Percentiles rank a stretch among this genome's conserved stretches.
phyloP scores from a whole-genome alignment of 1,140 invertebrate genomes.

The Drosophila aff. region DNA sequence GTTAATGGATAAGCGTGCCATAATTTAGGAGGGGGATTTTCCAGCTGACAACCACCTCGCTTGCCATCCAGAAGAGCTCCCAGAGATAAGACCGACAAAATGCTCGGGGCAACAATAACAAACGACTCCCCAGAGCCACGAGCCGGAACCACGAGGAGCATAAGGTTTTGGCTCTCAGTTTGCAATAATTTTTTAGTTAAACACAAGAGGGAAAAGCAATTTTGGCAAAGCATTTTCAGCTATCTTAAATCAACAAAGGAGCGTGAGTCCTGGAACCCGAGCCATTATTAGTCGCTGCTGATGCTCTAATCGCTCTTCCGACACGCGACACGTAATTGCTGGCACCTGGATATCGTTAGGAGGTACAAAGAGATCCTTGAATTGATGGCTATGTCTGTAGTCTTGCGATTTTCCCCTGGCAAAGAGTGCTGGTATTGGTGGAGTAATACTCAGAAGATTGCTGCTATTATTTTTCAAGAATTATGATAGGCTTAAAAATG shows the following conservation, averaged over 20 bases:
- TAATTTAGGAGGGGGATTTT: conserved; percentile 56
- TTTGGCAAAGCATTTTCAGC: conserved; percentile 34
- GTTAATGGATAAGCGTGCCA: conserved; percentile 56
- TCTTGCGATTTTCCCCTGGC: not conserved
- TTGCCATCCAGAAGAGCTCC: not conserved
- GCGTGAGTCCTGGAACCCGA: conserved; percentile 5
- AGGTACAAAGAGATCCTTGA: conserved; percentile 3
- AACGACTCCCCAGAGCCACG: conserved; percentile 64
- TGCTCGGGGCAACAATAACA: conserved; percentile 62
- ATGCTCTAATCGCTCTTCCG: conserved; percentile 55
- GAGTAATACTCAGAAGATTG: not conserved
- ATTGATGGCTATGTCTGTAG: not conserved
- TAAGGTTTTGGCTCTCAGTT: conserved; percentile 36
- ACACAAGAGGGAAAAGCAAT: conserved; percentile 51
- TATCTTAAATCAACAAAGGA: conserved; percentile 57
- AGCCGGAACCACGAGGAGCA: conserved; percentile 13
- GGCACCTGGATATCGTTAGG: conserved; percentile 32
- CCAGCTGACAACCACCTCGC: conserved; percentile 35
- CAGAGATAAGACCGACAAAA: conserved; percentile 57
- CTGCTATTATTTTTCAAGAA: not conserved
- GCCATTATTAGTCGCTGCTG: conserved; percentile 48
- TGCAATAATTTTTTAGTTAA: conserved; percentile 71
- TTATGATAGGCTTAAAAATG: not conserved
- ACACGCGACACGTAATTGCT: conserved; percentile 52
- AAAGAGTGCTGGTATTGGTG: not conserved